Conservation (phyloP, 2,113 vertebrate species). For the Ptyas mucosa region DNA sequence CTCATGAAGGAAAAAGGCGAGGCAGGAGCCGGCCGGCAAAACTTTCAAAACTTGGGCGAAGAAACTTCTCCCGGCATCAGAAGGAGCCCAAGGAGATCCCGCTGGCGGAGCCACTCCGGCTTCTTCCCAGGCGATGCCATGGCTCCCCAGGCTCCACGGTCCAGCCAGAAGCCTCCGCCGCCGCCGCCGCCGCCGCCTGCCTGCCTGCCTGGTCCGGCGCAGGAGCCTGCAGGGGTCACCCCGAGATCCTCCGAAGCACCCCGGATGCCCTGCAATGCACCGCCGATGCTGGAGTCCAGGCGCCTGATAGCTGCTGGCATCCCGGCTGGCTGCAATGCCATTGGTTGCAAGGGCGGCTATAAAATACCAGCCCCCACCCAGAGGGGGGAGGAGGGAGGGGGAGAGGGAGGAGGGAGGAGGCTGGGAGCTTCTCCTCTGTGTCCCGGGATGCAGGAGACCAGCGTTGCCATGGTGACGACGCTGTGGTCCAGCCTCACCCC, state of each 20-base stretch:
- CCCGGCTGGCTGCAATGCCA: constrained; percentile 44
- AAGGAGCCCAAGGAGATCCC: neutral
- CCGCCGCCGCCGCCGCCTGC: too few relatives aligned
- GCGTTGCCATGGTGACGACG: constrained; percentile 26
- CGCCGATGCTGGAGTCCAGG: neutral
- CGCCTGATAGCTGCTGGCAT: constrained; percentile 15
- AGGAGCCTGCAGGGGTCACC: constrained; percentile 5
- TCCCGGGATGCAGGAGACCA: neutral
- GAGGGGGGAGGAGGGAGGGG: neutral
- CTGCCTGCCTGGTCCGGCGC: neutral
- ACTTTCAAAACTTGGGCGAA: constrained; percentile 2
- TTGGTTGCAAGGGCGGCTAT: constrained; percentile 59
- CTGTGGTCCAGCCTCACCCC: constrained; percentile 13
- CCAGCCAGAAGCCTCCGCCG: neutral
- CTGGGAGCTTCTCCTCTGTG: neutral
- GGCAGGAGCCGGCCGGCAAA: neutral
- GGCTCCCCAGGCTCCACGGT: neutral
- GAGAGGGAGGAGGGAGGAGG: neutral
- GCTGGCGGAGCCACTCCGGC: too few relatives aligned
- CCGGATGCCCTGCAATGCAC: constrained; percentile 3
- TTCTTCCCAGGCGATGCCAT: neutral
- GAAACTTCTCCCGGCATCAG: neutral
- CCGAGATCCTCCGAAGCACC: constrained; percentile 4
- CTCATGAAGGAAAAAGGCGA: neutral
- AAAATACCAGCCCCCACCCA: constrained; percentile 18